Evolutionary conservation across 2,888 invertebrate species (phyloP).

Genomic region (Mesorhabditis belari): DNA sequence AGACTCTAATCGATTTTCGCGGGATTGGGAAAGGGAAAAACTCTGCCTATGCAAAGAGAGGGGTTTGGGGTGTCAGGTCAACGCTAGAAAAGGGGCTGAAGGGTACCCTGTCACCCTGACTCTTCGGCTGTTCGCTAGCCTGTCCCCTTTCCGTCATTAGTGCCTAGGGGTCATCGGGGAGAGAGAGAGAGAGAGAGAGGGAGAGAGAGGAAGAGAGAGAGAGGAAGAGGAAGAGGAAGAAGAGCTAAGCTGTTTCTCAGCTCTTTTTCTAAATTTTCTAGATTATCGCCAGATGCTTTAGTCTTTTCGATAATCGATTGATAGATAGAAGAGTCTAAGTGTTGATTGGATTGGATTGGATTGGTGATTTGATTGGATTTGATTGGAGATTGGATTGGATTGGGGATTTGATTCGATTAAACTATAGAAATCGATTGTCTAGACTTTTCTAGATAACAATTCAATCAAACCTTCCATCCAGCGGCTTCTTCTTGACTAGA

Average conservation of each 20-base stretch:
- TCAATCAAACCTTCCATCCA: constrained; percentile 89
- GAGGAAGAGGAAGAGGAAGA: constrained; percentile 8
- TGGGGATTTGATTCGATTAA: not conserved
- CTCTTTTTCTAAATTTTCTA: too few relatives aligned
- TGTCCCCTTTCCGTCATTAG: not conserved
- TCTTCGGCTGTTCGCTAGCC: not conserved
- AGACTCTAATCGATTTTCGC: too few relatives aligned
- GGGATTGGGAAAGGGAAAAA: too few relatives aligned
- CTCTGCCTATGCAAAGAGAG: too few relatives aligned
- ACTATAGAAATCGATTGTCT: not conserved
- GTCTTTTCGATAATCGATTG: too few relatives aligned
- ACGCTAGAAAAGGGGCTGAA: not conserved
- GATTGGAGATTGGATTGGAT: not conserved
- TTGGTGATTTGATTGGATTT: too few relatives aligned
- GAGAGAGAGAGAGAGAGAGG: not conserved
- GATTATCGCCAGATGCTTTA: too few relatives aligned
- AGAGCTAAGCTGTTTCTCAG: constrained; percentile 10
- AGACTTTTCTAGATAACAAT: not conserved
- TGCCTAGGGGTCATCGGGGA: not conserved
- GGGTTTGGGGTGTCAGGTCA: too few relatives aligned
- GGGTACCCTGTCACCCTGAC: not conserved
- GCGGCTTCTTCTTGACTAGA: constrained; percentile 98
- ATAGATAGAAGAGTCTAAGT: too few relatives aligned
- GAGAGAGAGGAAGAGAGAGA: constrained; percentile 1
- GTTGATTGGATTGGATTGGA: too few relatives aligned